Evolutionary conservation across 2,888 invertebrate genomes (phyloP).

Genomic region (Drosophila neutralis): DNA sequence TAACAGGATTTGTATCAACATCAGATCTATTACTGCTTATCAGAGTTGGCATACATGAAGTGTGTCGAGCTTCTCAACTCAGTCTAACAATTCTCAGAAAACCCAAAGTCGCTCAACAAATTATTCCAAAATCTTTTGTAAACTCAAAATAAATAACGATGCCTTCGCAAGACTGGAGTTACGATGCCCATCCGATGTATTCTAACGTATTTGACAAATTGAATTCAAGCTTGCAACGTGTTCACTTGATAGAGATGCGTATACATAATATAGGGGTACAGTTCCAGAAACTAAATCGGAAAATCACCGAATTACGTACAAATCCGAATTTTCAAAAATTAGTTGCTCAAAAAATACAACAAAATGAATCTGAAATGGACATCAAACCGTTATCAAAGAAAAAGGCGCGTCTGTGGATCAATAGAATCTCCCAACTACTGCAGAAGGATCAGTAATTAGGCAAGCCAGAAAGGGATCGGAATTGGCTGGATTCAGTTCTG

Average conservation of each 20-base stretch:
- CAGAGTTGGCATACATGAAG: background rate
- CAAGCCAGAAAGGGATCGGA: background rate
- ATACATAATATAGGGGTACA: background rate
- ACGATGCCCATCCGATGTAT: background rate
- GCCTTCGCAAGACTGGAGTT: background rate
- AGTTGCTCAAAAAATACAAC: background rate
- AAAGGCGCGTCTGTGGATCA: slow-evolving; percentile 1
- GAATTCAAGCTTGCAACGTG: background rate
- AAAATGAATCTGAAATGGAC: background rate
- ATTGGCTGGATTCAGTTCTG: no score
- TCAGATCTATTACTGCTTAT: background rate
- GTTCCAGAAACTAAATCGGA: background rate
- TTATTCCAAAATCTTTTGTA: background rate
- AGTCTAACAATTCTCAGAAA: background rate
- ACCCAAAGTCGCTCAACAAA: background rate
- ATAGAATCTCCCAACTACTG: slow-evolving; percentile 6
- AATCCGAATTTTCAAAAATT: background rate
- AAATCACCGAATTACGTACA: background rate
- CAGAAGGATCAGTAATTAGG: background rate
- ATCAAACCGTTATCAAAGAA: background rate
- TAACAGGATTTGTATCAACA: background rate
- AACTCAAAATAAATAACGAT: background rate
- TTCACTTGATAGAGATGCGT: slow-evolving; percentile 15
- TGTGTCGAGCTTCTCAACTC: background rate
- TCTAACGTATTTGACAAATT: background rate